Percentiles rank a stretch among this genome's conserved stretches.
Evolutionary conservation across 2,797 vertebrate genomes (phyloP).

Genomic region (Leucoraja ocellata): DNA sequence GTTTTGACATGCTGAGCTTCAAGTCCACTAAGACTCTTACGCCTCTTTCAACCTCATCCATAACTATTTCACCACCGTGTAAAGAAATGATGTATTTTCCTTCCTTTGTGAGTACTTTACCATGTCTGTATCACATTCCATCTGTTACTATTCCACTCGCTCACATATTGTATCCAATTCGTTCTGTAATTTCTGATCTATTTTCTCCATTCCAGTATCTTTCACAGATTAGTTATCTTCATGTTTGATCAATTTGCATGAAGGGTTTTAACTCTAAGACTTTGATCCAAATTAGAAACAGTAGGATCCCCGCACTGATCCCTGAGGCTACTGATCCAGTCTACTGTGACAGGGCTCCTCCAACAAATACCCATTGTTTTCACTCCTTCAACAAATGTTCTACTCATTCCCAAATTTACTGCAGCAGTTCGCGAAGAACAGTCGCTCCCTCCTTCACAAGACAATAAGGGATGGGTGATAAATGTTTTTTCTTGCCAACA

Average conservation of each 20-base stretch:
- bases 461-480: background rate
- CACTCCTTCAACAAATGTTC: background rate
- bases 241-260: background rate
- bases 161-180: background rate
- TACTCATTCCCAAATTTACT: background rate
- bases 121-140: background rate
- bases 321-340: background rate
- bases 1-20: constrained; percentile 15
- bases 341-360: background rate
- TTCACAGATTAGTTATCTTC: background rate
- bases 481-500: background rate
- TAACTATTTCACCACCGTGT: constrained; percentile 26
- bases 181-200: background rate
- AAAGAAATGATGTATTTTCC: constrained; percentile 7
- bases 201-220: background rate
- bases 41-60: background rate
- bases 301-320: background rate
- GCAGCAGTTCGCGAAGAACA: background rate
- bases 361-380: constrained; percentile 16
- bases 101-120: background rate
- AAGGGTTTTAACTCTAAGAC: background rate
- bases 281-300: constrained; percentile 14
- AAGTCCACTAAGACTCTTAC: background rate
- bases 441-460: background rate
- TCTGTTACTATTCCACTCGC: background rate